These are phyloP conservation scores for Vidua macroura DNA, from an alignment of 2,113 vertebrate genomes.

Conservation along the genomic window DNA sequence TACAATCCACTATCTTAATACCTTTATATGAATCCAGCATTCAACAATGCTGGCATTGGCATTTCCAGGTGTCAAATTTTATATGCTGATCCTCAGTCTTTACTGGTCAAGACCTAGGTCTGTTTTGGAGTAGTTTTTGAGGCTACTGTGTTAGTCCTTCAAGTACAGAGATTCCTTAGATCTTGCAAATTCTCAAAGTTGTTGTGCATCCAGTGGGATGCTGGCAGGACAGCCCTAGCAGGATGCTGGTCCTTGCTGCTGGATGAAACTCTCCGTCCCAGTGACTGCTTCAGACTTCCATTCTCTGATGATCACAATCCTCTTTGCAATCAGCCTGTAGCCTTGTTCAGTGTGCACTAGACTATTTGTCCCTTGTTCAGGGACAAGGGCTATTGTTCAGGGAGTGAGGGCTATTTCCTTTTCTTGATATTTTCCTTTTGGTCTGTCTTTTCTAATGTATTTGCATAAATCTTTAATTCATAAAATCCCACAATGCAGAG, in stretches of 20 bases:
- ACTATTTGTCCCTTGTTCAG: not conserved
- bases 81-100: not conserved
- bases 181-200: not conserved
- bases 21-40: not conserved
- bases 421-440: not conserved
- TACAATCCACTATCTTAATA: not conserved
- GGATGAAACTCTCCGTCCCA: not conserved
- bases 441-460: not conserved
- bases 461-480: constrained; percentile 35
- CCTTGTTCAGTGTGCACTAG: not conserved
- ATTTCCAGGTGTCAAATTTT: not conserved
- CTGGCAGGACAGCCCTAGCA: not conserved
- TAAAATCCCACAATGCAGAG: not conserved
- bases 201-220: not conserved
- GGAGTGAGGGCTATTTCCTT: not conserved
- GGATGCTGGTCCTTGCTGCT: not conserved
- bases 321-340: not conserved
- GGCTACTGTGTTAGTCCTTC: not conserved
- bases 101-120: not conserved
- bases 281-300: not conserved
- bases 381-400: not conserved
- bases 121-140: not conserved
- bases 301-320: not conserved
- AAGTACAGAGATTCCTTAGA: not conserved
- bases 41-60: not conserved